Evolutionary conservation across 37 sponge, comb jelly and placozoan genomes (phyloP), one percentile per base, ranked within the genome.

Genomic region (Diacarnus erythraeanus): DNA sequence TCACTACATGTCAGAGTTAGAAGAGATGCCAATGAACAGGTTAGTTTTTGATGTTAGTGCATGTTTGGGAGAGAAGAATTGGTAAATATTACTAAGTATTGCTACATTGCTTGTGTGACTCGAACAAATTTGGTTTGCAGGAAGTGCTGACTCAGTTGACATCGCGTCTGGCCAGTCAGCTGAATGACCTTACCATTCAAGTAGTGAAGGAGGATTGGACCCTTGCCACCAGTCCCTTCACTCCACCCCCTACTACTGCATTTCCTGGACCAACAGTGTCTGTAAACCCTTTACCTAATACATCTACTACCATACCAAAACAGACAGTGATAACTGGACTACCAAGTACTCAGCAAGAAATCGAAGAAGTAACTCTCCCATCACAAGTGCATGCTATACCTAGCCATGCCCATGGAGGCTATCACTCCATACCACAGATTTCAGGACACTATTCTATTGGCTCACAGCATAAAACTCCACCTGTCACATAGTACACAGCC

Each of bases 1-100:
- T 95, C 96, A 23, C 69, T 95, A 25, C 90, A 95, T 76, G 93
- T 95, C 3, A 64, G 93, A 47, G 94, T 95, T 27, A 67, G 88
- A 54, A 79, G 96, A 36, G 93, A 95, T 69, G 96, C 96, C 44
- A 74, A 86, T 83, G 96, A 95, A 60, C 96, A 95, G 81, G 92
- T 92, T 33, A 42, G 64, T 78, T 2, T 68, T 27, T 29, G 20
- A 3, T 38, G 20, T 5, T 25, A 64, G 30, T 64, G n/a, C n/a
- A n/a, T n/a, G n/a, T n/a, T n/a, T n/a, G n/a, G n/a, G n/a, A n/a
- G n/a, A n/a, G n/a, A n/a, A n/a, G n/a, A n/a, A n/a, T n/a, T n/a
- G n/a, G 30, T 18, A 18, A 9, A 64, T 64, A 9, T 27, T 64
- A 27, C n/a, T 64, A 18, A 64, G 25, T n/a, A n/a, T n/a, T n/a